Conservation (phyloP, 2,797 vertebrate genomes). For the Antennarius maculatus region DNA sequence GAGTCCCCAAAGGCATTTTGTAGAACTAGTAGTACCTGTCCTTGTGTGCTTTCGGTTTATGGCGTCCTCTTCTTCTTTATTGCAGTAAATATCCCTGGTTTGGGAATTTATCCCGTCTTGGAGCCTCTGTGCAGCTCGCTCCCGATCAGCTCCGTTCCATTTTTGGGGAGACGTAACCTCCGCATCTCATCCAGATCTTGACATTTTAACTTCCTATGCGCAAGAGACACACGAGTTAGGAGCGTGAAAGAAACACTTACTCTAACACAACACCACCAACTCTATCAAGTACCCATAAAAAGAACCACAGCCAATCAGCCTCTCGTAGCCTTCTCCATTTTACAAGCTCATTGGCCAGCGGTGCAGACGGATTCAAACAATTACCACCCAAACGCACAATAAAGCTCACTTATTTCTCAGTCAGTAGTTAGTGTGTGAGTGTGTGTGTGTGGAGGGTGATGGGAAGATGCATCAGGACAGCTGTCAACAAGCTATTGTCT, state of each 20-base stretch:
- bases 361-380: conserved; percentile 34
- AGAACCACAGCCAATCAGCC: conserved; percentile 36
- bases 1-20: conserved; percentile 75
- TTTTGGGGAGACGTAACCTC: not conserved
- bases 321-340: not conserved
- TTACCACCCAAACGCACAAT: conserved; percentile 63
- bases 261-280: conserved; percentile 15
- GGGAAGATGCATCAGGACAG: conserved; percentile 51
- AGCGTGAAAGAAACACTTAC: not conserved
- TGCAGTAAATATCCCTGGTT: not conserved
- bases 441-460: conserved; percentile 25
- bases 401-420: conserved; percentile 60
- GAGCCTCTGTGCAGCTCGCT: not conserved
- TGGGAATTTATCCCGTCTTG: conserved; percentile 1
- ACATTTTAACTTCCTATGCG: conserved; percentile 47
- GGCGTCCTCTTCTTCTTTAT: not conserved
- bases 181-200: conserved; percentile 11
- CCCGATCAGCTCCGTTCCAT: conserved; percentile 2
- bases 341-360: conserved; percentile 47
- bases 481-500: conserved; percentile 72
- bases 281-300: conserved; percentile 20
- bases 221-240: conserved; percentile 23
- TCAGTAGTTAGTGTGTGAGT: conserved; percentile 5
- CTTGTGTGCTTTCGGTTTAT: not conserved
- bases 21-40: not conserved